Base-by-base conservation (phyloP, 2,888 invertebrate genomes). In the Torymus auratus region DNA sequence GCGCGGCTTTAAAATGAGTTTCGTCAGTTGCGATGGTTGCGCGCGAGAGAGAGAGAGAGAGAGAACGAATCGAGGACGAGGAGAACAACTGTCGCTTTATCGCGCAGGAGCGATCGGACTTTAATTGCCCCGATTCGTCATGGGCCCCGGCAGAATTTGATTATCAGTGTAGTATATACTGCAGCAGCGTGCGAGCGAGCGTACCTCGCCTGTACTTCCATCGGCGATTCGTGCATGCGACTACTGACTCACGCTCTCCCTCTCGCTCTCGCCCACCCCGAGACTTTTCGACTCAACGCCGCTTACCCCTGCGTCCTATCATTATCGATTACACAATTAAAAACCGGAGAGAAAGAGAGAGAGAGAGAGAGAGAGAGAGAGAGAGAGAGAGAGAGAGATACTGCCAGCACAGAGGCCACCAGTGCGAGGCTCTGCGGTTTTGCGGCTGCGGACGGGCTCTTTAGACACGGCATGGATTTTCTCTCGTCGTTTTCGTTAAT, bases 121-220 rank as follows among this genome's bases (percentile, higher is more conserved):
- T 88, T 90, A 90, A 90, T 91, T 91, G 89, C 89, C 85, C 86
- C 88, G 88, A 90, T 91, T 91, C 90, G 90, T 90, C 90, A 91
- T 91, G 88, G 88, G 71, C 71, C 87, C 86, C 86, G 86, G 88
- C 87, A 70, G 88, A 90, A 89, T 89, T 89, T 88, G 89, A 90
- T 90, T 90, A 91, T 90, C 89, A 89, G 88, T 85, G 87, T 87
- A 86, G 82, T 83, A n/a, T 52, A 11, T 14, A 17, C n/a, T 68
- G 71, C 72, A 7, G 41, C 41, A 41, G 41, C 41, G 41, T 41
- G 41, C 41, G 41, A 72, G 82, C 74, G 74, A 77, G 61, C 86
- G 87, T 88, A 87, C 87, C 88, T 88, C 85, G 17, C 52, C 28
- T 68, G 62, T 28, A 65, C 68, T 75, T 64, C 17, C 69, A 80